Conservation (phyloP, 2,797 vertebrate genomes). For the Megaceryle alcyon region DNA sequence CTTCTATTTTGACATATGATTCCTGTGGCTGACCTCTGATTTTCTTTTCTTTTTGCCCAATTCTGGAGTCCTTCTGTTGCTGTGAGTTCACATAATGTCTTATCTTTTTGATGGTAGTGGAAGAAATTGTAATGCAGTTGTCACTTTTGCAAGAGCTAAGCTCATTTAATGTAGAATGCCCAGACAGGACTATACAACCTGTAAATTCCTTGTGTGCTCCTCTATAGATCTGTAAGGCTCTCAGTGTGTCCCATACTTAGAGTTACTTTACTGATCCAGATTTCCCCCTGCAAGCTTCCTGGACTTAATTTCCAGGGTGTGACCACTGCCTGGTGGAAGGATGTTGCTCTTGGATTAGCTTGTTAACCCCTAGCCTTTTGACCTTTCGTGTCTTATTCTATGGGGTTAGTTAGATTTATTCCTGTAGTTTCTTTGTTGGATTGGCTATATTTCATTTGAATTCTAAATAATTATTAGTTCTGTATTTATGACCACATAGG, state of each 20-base stretch:
- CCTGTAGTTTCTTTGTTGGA: not conserved
- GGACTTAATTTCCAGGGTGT: conserved; percentile 60
- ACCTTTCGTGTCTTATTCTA: conserved; percentile 35
- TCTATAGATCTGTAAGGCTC: not conserved
- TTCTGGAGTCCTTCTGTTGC: not conserved
- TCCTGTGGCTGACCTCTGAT: not conserved
- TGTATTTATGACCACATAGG: not conserved
- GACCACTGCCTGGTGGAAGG: conserved; percentile 61
- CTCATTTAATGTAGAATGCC: not conserved
- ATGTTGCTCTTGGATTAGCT: conserved; percentile 66
- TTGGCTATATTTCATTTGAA: not conserved
- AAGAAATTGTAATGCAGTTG: not conserved
- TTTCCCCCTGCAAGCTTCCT: conserved; percentile 27
- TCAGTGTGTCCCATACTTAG: not conserved
- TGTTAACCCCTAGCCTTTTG: conserved; percentile 63
- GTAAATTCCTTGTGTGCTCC: not conserved
- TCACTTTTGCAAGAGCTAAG: not conserved
- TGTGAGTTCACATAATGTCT: not conserved
- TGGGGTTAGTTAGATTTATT: conserved; percentile 41
- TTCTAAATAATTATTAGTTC: conserved; percentile 14
- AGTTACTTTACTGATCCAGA: not conserved
- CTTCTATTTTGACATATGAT: not conserved
- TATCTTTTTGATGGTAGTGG: not conserved
- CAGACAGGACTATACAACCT: not conserved
- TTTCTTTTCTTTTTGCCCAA: not conserved